Evolutionary conservation across 2,797 vertebrate genomes (phyloP), one percentile per base, ranked within the genome.

Genomic region (Coracias cyanogaster): DNA sequence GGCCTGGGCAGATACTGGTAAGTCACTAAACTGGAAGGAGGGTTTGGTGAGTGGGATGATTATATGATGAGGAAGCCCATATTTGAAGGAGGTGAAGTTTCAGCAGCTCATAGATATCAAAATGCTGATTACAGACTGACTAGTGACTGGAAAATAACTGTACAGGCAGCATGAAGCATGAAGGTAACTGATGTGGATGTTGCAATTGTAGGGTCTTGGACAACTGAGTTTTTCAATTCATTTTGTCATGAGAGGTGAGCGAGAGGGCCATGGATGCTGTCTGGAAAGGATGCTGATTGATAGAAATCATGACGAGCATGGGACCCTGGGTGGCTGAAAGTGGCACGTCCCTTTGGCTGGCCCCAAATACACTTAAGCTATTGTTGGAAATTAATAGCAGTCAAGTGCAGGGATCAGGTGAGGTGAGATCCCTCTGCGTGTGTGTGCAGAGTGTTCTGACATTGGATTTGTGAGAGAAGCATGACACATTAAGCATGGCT

Each of bases 381-480:
- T n/a, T 57, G 48, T 18, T 54, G 45, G 41, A 81, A 78, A 82
- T 49, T 39, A 61, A 58, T 33, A n/a, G n/a, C n/a, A n/a, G 41
- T 69, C 49, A 74, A 74, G 35, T 18, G 10, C 35, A 71, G 43
- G 46, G 13, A 58, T 89, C 19, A 33, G 17, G 28, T 29, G 35
- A 72, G 49, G 52, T 49, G 76, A 88, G 25, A 91, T 58, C 26
- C 10, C 65, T 80, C 61, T 65, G 49, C 19, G 48, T 73, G 25
- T 83, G 52, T 12, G n/a, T 19, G 31, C 64, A 45, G 71, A 61
- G 37, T 46, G 35, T 33, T 54, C 64, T 78, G 79, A 71, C 64
- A 11, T 48, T 12, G 72, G 46, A 12, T 83, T 78, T 91, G 58
- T 51, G 70, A 54, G 61, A 73, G n/a, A 94, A 78, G 43, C 54